Evolutionary conservation across 2,113 vertebrate species (phyloP).

Genomic region (Rutilus rutilus): DNA sequence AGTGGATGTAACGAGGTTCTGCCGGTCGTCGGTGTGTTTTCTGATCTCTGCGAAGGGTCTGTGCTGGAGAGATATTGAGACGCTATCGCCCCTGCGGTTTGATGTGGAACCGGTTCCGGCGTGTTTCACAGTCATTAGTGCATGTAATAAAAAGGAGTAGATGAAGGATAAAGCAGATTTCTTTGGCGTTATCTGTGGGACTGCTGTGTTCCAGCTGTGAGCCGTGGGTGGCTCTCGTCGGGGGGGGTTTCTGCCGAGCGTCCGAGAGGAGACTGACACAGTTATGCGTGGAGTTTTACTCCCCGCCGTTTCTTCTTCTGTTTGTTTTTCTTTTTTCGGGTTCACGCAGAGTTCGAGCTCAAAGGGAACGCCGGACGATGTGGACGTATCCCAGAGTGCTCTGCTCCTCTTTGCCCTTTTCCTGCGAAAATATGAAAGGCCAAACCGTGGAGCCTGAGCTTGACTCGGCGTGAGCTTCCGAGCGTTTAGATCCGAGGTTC

Average conservation of each 20-base stretch:
- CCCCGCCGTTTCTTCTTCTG: conserved; percentile 66
- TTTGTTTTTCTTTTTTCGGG: conserved; percentile 65
- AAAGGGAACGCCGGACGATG: conserved; percentile 79
- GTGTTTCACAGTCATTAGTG: conserved; percentile 67
- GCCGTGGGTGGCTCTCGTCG: conserved; percentile 65
- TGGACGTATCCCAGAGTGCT: conserved; percentile 90
- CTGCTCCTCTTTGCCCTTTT: conserved; percentile 59
- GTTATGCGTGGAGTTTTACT: conserved; percentile 72
- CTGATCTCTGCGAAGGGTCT: conserved; percentile 35
- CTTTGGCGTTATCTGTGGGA: conserved; percentile 62
- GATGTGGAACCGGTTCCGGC: conserved; percentile 40
- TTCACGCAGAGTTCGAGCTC: conserved; percentile 94
- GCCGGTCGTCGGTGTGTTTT: no score
- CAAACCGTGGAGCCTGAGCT: neutral
- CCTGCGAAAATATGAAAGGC: neutral
- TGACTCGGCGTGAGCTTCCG: conserved; percentile 3
- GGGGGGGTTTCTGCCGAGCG: conserved; percentile 71
- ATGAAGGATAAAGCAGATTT: conserved; percentile 59
- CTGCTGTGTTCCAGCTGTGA: conserved; percentile 62
- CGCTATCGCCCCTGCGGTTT: conserved; percentile 47
- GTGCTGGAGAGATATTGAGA: conserved; percentile 54
- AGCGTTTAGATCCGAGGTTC: conserved; percentile 19
- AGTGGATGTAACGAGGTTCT: neutral
- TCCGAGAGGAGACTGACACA: conserved; percentile 67
- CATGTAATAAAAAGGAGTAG: conserved; percentile 64